phyloP scores from a whole-genome alignment of 1,140 invertebrate genomes.

The Batillaria attramentaria region DNA sequence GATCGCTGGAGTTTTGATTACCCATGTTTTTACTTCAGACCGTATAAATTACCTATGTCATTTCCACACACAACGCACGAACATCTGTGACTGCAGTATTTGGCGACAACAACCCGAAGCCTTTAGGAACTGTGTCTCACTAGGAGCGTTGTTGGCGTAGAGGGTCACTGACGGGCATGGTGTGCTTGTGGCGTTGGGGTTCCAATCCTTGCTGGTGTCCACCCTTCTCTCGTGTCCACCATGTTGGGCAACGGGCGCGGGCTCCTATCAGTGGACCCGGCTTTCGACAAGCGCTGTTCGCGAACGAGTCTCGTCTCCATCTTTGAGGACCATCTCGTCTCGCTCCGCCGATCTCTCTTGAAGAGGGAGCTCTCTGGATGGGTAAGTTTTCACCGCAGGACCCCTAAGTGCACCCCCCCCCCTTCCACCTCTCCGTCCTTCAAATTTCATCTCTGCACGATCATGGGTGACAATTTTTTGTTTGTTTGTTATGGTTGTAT shows the following conservation, averaged over 20 bases:
- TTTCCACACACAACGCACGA: too few relatives aligned
- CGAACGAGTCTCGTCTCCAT: conserved; percentile 36
- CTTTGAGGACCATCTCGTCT: conserved; percentile 35
- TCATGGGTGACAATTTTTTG: background rate
- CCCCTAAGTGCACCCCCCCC: background rate
- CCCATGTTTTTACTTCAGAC: too few relatives aligned
- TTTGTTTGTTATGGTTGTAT: background rate
- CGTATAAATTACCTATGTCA: too few relatives aligned
- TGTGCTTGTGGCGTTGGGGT: too few relatives aligned
- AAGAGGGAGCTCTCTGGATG: conserved; percentile 7
- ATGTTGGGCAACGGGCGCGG: background rate
- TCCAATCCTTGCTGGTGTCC: too few relatives aligned
- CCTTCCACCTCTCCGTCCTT: background rate
- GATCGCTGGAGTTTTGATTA: too few relatives aligned
- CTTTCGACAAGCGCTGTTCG: conserved; percentile 7
- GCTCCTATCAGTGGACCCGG: conserved; percentile 13
- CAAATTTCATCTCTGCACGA: background rate
- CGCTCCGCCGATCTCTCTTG: conserved; percentile 24
- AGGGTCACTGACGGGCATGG: too few relatives aligned
- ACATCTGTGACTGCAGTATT: too few relatives aligned
- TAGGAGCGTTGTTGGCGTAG: too few relatives aligned
- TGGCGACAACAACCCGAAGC: too few relatives aligned
- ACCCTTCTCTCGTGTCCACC: background rate
- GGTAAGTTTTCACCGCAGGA: conserved; percentile 21
- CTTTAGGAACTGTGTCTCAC: too few relatives aligned